Conservation (phyloP, 2,797 vertebrate species). For the Muscicapa comitata region DNA sequence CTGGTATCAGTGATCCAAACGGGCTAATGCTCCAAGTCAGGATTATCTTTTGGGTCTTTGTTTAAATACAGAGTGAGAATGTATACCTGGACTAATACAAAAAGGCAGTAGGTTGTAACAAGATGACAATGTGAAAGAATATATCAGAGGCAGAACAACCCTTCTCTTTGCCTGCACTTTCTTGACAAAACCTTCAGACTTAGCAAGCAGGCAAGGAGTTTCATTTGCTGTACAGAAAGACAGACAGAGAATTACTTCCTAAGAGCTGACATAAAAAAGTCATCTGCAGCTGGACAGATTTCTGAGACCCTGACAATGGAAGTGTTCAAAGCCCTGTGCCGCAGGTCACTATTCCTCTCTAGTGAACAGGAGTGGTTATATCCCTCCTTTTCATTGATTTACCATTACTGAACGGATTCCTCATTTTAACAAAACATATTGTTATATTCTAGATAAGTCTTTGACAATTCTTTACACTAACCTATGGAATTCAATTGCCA, state of each 20-base stretch:
- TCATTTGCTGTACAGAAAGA: not conserved
- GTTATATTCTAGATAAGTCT: conserved; percentile 41
- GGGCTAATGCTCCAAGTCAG: not conserved
- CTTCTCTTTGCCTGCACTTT: not conserved
- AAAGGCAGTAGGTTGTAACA: not conserved
- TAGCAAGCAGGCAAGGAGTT: not conserved
- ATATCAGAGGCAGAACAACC: not conserved
- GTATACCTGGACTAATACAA: not conserved
- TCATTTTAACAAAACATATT: conserved; percentile 21
- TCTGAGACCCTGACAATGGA: not conserved
- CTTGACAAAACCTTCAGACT: not conserved
- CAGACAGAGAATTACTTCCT: not conserved
- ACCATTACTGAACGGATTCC: conserved; percentile 15
- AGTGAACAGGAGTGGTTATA: not conserved
- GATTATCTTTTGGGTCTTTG: not conserved
- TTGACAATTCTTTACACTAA: conserved; percentile 17
- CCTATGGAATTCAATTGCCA: conserved; percentile 54
- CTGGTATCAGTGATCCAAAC: not conserved
- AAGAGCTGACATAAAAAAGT: not conserved
- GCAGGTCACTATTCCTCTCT: not conserved
- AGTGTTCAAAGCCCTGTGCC: not conserved
- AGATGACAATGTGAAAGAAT: not conserved
- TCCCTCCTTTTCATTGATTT: conserved; percentile 2
- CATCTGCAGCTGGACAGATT: not conserved
- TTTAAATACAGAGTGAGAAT: not conserved